These are phyloP conservation scores for Heloderma charlesbogerti DNA, from an alignment of 2,113 vertebrate species.

Conservation along the genomic window DNA sequence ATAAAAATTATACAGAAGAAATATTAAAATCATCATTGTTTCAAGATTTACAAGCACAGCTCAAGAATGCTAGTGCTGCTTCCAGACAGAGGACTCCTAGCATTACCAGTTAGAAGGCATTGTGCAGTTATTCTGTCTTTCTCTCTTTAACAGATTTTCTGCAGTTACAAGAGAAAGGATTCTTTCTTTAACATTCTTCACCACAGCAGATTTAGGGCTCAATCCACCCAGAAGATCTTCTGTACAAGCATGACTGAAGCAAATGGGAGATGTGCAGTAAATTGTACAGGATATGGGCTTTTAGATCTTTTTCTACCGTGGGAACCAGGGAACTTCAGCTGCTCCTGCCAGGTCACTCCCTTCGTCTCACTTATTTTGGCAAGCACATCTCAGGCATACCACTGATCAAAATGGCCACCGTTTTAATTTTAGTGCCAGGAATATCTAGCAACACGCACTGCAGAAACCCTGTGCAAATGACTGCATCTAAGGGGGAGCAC, in stretches of 20 bases:
- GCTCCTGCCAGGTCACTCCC: background rate
- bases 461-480: background rate
- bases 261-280: background rate
- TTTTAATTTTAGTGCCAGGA: background rate
- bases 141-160: no score
- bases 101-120: no score
- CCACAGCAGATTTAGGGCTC: background rate
- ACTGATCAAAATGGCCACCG: background rate
- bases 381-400: background rate
- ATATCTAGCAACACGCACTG: background rate
- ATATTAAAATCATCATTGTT: conserved; percentile 9
- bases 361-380: background rate
- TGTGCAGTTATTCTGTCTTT: no score
- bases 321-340: background rate
- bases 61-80: no score
- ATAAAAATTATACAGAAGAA: conserved; percentile 47
- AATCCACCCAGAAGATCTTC: background rate
- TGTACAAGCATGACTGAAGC: background rate
- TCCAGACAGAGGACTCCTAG: no score
- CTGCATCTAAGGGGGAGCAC: rapidly evolving
- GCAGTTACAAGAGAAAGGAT: no score
- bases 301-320: background rate
- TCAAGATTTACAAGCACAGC: background rate
- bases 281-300: background rate
- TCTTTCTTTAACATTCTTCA: no score